Base-by-base conservation (phyloP, 2,113 vertebrate species). In the Bubo scandiacus region DNA sequence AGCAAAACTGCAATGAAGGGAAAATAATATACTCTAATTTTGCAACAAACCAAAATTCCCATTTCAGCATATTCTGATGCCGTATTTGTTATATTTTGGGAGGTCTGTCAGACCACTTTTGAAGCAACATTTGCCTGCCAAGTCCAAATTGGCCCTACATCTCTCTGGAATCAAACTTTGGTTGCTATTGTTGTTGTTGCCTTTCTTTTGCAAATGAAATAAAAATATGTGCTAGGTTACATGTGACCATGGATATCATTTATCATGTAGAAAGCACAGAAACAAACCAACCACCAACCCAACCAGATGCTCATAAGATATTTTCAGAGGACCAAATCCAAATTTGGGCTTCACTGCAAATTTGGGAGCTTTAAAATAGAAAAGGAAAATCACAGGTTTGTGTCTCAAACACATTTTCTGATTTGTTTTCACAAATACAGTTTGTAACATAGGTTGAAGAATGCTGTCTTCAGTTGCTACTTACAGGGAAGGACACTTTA, bases 21-120 rank as follows among this genome's bases (percentile, higher is more conserved):
- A 95, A 97, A 98, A 97, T 95, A 95, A 94, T 81, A 96, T 74
- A 86, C 78, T 96, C 97, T 96, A 86, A 95, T 94, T 98, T 97
- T 83, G 49, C 49, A 96, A 94, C 89, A 96, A 93, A 95, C 95
- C 94, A 95, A 90, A 97, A 88, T 90, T 94, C 85, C 67, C 71
- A 62, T 79, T 97, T 97, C 93, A 93, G 93, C 96, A 87, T 91
- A 91, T 96, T 96, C 73, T 73, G 77, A 92, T 91, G 43, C 90
- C 54, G 49, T 57, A 77, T 96, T 96, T 0, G 2, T 81, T 96
- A 61, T 95, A 61, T 95, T 97, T 97, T 93, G 78, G 81, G 91
- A 96, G 74, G 71, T 84, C 90, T 95, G 78, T 94, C 94, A 94
- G 78, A 79, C 93, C 70, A 65, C 86, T 96, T 94, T 92, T 96